Evolutionary conservation across 2,797 vertebrate species (phyloP), one percentile per base, ranked within the genome.

Genomic region (Steatocranus sp.): DNA sequence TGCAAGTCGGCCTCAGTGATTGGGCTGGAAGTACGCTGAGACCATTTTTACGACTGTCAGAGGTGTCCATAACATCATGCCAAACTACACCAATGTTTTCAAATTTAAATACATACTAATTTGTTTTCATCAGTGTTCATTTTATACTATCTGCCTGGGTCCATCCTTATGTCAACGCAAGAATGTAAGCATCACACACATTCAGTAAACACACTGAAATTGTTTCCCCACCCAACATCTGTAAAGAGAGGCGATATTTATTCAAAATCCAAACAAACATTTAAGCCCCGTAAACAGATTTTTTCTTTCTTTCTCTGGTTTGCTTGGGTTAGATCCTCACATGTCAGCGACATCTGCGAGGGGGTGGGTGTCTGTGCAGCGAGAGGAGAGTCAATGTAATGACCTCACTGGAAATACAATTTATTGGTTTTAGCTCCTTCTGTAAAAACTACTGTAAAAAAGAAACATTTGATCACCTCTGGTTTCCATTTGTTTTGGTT

Each of bases 211-310:
- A 90, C 54, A 81, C 75, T 81, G 34, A 88, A 86, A 85, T 5
- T 11, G 74, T 83, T 81, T 81, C 70, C 46, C 73, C 58, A 48
- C 18, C 50, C 36, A 49, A 48, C 7, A 8, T 81, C 83, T 82
- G 80, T 23, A 84, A 61, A 68, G 70, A 82, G 53, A 36, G 73
- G 36, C 1, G 25, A 82, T 92, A 92, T 93, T 93, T 92, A 91
- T 86, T 78, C 82, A 70, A 18, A 84, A 85, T 87, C 86, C 83
- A 94, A 93, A 92, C 91, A 92, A 92, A 88, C 73, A 83, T 85
- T 49, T 41, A 41, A n/a, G 48, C 18, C 38, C 46, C 23, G 66
- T 90, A 93, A 91, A 93, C 93, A 90, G 88, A 89, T 46, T n/a
- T 8, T 70, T 48, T 73, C 17, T 11, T 23, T 23, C 34, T 38